phyloP scores from a whole-genome alignment of 2,797 vertebrate species.

The Coranthus polyacanthus region DNA sequence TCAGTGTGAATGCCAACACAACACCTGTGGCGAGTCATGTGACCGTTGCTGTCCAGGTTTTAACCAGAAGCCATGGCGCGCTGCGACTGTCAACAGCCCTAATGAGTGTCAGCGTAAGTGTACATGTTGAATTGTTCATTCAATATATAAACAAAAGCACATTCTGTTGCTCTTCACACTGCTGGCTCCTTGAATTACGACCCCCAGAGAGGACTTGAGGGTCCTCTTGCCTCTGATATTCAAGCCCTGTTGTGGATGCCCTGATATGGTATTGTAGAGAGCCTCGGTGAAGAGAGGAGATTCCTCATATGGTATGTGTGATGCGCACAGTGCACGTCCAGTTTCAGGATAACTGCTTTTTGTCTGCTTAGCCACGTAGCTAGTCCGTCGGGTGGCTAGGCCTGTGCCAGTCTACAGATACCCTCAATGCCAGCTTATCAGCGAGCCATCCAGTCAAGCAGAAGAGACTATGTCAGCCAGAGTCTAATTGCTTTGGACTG shows the following conservation, averaged over 20 bases:
- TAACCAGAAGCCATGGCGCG: conserved; percentile 90
- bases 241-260: conserved; percentile 68
- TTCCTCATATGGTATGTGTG: conserved; percentile 70
- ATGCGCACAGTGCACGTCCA: conserved; percentile 47
- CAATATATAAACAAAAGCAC: conserved; percentile 24
- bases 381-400: too few relatives aligned
- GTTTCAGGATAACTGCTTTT: conserved; percentile 50
- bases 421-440: conserved; percentile 38
- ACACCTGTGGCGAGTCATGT: conserved; percentile 94
- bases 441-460: conserved; percentile 37
- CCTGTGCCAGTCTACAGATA: conserved; percentile 15
- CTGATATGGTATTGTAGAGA: conserved; percentile 75
- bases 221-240: conserved; percentile 60
- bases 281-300: conserved; percentile 59
- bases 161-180: conserved; percentile 22
- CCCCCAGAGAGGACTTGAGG: conserved; percentile 47
- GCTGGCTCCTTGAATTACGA: conserved; percentile 55
- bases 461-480: conserved; percentile 49
- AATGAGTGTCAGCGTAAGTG: conserved; percentile 92
- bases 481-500: conserved; percentile 65
- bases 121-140: conserved; percentile 27
- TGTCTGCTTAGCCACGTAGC: conserved; percentile 35
- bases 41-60: conserved; percentile 91
- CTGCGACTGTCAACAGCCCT: conserved; percentile 83
- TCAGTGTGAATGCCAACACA: conserved; percentile 92